A percentile compares a stretch with the other conserved stretches of the same genome.
Evolutionary conservation across 2,888 invertebrate genomes (phyloP).

Genomic region (Drosophila neotestacea): DNA sequence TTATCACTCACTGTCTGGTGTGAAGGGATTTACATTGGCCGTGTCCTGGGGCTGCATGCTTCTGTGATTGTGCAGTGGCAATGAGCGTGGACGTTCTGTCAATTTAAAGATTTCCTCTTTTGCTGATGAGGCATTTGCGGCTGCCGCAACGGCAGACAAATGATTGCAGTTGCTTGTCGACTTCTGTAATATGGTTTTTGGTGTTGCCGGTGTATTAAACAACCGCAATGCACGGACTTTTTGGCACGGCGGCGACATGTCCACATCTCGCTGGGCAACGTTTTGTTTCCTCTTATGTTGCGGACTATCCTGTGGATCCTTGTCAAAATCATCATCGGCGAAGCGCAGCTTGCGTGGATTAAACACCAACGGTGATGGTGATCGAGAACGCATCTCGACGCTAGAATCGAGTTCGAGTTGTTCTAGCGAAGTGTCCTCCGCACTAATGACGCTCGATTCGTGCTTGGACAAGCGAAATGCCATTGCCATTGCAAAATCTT

Average conservation of each 20-base stretch:
- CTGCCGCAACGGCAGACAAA: constrained; percentile 75
- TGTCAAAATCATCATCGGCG: constrained; percentile 80
- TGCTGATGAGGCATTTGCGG: constrained; percentile 42
- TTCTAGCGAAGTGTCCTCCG: constrained; percentile 68
- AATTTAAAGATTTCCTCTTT: constrained; percentile 57
- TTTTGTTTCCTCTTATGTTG: constrained; percentile 41
- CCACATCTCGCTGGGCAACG: constrained; percentile 19
- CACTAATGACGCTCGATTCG: constrained; percentile 60
- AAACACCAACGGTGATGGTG: constrained; percentile 80
- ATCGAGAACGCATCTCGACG: constrained; percentile 79
- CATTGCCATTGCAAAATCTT: constrained; percentile 59
- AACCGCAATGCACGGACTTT: constrained; percentile 89
- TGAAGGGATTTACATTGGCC: constrained; percentile 95
- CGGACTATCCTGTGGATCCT: constrained; percentile 70
- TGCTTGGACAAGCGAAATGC: constrained; percentile 75
- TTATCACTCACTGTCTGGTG: constrained; percentile 88
- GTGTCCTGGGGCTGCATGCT: constrained; percentile 79
- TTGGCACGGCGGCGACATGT: constrained; percentile 87
- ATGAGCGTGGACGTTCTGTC: constrained; percentile 85
- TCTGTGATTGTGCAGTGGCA: constrained; percentile 82
- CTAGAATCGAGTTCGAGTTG: constrained; percentile 76
- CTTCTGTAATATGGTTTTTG: constrained; percentile 89
- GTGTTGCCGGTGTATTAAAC: constrained; percentile 94
- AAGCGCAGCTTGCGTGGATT: constrained; percentile 84
- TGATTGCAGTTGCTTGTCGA: constrained; percentile 87